A percentile compares a stretch with the other conserved stretches of the same genome.
phyloP scores from a whole-genome alignment of 1,140 invertebrate species.

The Mactra quadrangularis region DNA sequence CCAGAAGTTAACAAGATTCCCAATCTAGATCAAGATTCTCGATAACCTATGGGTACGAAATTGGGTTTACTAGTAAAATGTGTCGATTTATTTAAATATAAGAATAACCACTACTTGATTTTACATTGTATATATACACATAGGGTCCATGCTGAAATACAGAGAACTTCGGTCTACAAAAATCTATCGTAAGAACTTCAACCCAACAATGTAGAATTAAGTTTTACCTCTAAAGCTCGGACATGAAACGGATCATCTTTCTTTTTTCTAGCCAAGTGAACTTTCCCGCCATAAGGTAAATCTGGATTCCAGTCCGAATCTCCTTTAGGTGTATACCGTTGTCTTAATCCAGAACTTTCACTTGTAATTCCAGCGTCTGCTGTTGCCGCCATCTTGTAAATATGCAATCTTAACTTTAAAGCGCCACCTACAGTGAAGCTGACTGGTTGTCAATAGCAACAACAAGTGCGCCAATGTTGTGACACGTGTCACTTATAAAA shows the following conservation, averaged over 20 bases:
- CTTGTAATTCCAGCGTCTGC: conserved; percentile 46
- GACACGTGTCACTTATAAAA: no score
- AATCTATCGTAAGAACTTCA: no score
- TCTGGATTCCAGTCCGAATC: conserved; percentile 80
- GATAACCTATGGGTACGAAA: no score
- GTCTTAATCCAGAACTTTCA: conserved; percentile 60
- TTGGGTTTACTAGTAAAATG: no score
- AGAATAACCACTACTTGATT: no score
- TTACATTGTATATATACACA: no score
- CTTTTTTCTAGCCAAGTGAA: conserved; percentile 84
- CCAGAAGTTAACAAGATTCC: no score
- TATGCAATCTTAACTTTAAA: neutral
- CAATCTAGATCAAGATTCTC: no score
- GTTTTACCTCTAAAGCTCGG: conserved; percentile 80
- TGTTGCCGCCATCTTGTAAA: conserved; percentile 64
- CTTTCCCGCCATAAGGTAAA: conserved; percentile 85
- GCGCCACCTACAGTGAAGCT: conserved; percentile 44
- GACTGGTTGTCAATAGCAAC: conserved; percentile 23
- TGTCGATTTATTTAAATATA: no score
- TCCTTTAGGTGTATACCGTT: conserved; percentile 60
- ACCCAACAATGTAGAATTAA: no score
- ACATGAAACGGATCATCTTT: conserved; percentile 82
- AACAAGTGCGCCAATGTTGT: conserved; percentile 39
- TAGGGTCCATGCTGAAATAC: no score
- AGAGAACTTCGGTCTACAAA: no score